phyloP scores from a whole-genome alignment of 2,888 invertebrate species.

The Pedicia rivosa region DNA sequence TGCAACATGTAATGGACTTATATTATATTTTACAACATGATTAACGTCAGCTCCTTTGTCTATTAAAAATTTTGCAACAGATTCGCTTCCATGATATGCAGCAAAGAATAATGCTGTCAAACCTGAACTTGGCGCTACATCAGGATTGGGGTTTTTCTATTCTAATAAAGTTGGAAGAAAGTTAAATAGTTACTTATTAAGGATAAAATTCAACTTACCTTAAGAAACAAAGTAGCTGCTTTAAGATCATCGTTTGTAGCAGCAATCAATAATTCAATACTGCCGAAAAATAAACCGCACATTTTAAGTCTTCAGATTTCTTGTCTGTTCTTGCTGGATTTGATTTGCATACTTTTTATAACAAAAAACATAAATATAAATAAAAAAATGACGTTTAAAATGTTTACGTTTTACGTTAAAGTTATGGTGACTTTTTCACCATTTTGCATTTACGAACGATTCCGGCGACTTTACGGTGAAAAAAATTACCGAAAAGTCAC shows the following conservation, averaged over 20 bases:
- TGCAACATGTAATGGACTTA: conserved; percentile 95
- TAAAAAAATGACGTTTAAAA: too few species aligned
- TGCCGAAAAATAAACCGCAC: too few species aligned
- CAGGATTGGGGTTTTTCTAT: conserved; percentile 94
- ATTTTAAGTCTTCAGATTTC: too few species aligned
- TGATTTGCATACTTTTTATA: too few species aligned
- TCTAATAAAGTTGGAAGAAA: conserved; percentile 12
- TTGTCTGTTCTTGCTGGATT: too few species aligned
- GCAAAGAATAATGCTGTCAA: conserved; percentile 99
- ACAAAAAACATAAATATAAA: too few species aligned
- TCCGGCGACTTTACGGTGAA: too few species aligned
- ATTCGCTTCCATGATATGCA: conserved; percentile 96
- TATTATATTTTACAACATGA: conserved; percentile 95
- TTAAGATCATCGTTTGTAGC: conserved; percentile 99
- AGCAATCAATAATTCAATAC: conserved; percentile 97
- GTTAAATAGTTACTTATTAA: too few species aligned
- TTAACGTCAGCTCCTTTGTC: conserved; percentile 97
- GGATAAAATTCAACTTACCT: conserved; percentile 39
- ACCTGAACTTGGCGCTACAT: conserved; percentile 95
- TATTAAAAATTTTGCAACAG: conserved; percentile 83
- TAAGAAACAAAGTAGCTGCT: conserved; percentile 86
- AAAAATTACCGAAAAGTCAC: too few species aligned
- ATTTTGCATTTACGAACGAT: too few species aligned
- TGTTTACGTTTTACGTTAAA: too few species aligned
- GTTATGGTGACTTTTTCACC: too few species aligned